Conservation (phyloP, 2,113 vertebrate species). For the Trichechus manatus region DNA sequence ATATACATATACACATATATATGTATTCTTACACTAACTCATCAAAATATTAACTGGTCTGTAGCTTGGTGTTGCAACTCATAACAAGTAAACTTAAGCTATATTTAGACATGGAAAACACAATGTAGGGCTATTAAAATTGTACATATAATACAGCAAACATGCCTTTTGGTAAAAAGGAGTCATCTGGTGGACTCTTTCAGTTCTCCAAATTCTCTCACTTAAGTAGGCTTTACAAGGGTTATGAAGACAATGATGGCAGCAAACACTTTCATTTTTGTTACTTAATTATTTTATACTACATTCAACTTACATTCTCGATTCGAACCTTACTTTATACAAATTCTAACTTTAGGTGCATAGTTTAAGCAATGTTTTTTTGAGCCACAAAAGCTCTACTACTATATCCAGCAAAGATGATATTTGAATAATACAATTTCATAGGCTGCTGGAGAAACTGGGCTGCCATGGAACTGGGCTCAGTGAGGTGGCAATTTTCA, state of each 20-base stretch:
- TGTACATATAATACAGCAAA: neutral
- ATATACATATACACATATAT: neutral
- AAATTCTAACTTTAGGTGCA: neutral
- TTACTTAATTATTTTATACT: slow-evolving; percentile 4
- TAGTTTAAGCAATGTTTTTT: slow-evolving; percentile 8
- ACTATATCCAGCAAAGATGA: neutral
- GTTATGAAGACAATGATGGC: neutral
- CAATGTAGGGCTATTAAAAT: neutral
- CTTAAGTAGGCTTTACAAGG: neutral
- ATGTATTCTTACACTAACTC: neutral
- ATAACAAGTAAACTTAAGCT: neutral
- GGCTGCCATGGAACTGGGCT: neutral
- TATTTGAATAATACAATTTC: neutral
- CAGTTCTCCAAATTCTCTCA: neutral
- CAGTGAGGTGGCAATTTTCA: neutral
- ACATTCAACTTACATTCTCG: neutral
- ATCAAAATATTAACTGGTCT: neutral
- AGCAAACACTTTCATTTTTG: neutral
- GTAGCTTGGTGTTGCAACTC: neutral
- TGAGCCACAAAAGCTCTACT: slow-evolving; percentile 1
- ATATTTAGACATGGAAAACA: neutral
- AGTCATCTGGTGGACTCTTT: neutral
- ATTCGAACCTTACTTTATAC: neutral
- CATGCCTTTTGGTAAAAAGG: neutral
- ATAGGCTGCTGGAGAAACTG: neutral